Evolutionary conservation across 2,113 vertebrate genomes (phyloP).

Genomic region (Elephas maximus): DNA sequence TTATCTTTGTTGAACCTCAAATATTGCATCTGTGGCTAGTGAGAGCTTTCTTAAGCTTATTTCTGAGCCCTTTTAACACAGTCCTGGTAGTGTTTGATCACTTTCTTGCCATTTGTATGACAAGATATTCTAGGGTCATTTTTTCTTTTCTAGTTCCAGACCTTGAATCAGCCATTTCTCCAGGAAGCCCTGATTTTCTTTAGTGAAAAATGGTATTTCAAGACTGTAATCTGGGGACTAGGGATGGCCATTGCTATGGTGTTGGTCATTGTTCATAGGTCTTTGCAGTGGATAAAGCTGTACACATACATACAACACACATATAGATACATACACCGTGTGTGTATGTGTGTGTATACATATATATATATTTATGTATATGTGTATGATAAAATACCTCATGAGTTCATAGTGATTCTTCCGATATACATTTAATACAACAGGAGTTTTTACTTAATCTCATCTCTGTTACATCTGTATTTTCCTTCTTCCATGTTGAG

Average conservation of each 20-base stretch:
- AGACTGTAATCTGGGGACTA: not conserved
- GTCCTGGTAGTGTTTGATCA: not conserved
- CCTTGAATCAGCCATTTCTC: not conserved
- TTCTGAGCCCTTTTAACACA: not conserved
- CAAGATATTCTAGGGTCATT: not conserved
- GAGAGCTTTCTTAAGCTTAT: not conserved
- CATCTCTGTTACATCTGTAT: not conserved
- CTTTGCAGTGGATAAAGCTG: not conserved
- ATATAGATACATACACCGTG: not conserved
- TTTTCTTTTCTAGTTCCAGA: not conserved
- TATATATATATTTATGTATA: not conserved
- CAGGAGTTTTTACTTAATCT: not conserved
- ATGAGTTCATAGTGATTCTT: not conserved
- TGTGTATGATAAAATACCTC: not conserved
- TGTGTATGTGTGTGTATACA: too few relatives aligned
- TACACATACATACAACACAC: not conserved
- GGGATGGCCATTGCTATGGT: not conserved
- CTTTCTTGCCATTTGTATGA: not conserved
- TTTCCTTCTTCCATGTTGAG: not conserved
- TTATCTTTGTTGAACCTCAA: not conserved
- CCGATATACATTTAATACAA: too few relatives aligned
- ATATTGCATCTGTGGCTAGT: not conserved
- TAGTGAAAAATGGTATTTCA: constrained; percentile 14
- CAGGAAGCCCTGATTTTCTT: not conserved
- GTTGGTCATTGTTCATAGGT: not conserved